Evolutionary conservation across 1,140 invertebrate species (phyloP), one percentile per base, ranked within the genome.

Genomic region (Zelostemma sp.): DNA sequence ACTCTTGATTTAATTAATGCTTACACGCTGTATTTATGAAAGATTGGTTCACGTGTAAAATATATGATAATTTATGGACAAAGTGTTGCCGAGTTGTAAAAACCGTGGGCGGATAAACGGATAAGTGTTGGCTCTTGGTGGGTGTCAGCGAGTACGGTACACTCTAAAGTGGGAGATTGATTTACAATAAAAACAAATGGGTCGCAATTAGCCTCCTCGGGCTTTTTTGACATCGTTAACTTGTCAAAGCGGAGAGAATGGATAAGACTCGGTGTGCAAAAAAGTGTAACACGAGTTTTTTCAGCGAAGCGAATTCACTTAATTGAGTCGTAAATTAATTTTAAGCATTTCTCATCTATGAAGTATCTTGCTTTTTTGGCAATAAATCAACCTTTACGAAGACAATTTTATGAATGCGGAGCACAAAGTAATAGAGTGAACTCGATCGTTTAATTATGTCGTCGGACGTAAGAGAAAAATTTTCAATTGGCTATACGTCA

Each of bases 151-250:
- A 31, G 25, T 40, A 57, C 45, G 41, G 18, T 12, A 33, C 35
- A 40, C 21, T 53, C 58, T 66, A 48, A 71, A 71, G 58, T 74
- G 58, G 68, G 68, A 74, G 68, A 72, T 63, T 72, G 62, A 74
- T 74, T 74, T 68, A 74, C 59, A 74, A 74, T 68, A 43, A 63
- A 57, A 53, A 68, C 62, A 63, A 68, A 60, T 60, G 50, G 48
- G 31, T 41, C 50, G 58, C 53, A 65, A 74, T 71, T 68, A 59
- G 53, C 15, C 45, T 48, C 38, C 2, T 16, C 54, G 28, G 31
- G 19, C 66, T 64, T 64, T 56, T 48, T 55, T 18, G 40, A 9
- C 35, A 41, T 8, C 12, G 41, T 63, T 50, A 50, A 61, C 8
- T 3, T 4, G 21, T 25, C 8, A 8, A 25, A 4, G 21, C 8